Conservation (phyloP, 1,140 invertebrate genomes). For the Drosophila triauraria region DNA sequence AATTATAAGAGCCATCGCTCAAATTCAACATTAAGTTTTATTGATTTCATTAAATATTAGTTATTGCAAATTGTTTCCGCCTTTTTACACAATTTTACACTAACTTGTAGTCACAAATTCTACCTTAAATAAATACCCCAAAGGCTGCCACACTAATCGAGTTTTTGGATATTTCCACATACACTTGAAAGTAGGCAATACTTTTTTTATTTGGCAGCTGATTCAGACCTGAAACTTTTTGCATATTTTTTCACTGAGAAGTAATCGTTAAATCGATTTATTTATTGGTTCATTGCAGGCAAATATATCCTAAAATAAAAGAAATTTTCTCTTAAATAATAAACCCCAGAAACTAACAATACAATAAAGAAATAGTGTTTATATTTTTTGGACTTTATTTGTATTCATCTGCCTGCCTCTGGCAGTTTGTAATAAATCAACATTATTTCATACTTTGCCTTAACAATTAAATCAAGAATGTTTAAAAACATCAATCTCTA, state of each 20-base stretch:
- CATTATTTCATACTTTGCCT: neutral
- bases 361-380: too few relatives aligned
- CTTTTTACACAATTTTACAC: too few relatives aligned
- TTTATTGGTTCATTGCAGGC: neutral
- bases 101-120: too few relatives aligned
- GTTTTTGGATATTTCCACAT: neutral
- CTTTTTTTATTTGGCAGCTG: neutral
- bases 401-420: neutral
- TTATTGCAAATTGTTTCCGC: too few relatives aligned
- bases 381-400: neutral
- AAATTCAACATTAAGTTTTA: too few relatives aligned
- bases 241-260: neutral
- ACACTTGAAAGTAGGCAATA: conserved; percentile 30
- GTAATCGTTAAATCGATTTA: neutral
- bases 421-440: neutral
- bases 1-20: too few relatives aligned
- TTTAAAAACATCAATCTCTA: neutral
- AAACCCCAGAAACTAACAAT: too few relatives aligned
- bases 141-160: neutral
- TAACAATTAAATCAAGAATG: neutral
- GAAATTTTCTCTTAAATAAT: too few relatives aligned
- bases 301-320: too few relatives aligned
- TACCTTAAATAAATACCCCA: neutral
- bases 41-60: too few relatives aligned
- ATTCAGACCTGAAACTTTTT: neutral